A percentile compares a stretch with the other conserved stretches of the same genome.
phyloP scores from a whole-genome alignment of 2,888 invertebrate genomes.

The Tetrapedia diversipes region DNA sequence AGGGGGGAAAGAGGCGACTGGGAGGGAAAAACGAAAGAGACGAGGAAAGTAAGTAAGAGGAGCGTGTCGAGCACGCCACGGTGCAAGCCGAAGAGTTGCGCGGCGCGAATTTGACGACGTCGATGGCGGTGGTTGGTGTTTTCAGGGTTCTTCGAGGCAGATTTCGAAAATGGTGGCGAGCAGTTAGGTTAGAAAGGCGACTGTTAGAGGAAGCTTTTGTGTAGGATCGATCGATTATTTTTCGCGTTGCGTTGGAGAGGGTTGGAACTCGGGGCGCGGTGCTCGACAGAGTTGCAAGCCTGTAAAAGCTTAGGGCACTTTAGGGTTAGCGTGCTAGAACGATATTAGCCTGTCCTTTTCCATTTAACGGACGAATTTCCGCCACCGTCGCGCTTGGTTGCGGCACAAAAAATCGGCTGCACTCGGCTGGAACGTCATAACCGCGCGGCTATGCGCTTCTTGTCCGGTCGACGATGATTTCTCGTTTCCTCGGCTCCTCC shows the following conservation, averaged over 20 bases:
- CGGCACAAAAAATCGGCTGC: conserved; percentile 64
- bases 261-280: too few species aligned
- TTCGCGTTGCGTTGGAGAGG: too few species aligned
- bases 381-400: conserved; percentile 66
- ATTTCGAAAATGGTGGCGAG: too few species aligned
- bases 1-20: conserved; percentile 26
- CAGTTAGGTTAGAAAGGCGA: too few species aligned
- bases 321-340: too few species aligned
- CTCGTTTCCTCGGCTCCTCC: conserved; percentile 31
- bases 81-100: conserved; percentile 13
- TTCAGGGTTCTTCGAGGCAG: too few species aligned
- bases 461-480: conserved; percentile 45
- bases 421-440: conserved; percentile 69
- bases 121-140: conserved; percentile 15
- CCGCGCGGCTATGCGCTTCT: conserved; percentile 55
- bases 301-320: too few species aligned
- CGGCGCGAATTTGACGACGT: conserved; percentile 25
- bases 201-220: too few species aligned
- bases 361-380: conserved; percentile 59
- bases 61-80: conserved; percentile 24
- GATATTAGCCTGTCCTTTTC: conserved; percentile 37
- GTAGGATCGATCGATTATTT: too few species aligned
- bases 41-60: neutral
- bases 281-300: too few species aligned
- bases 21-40: neutral